phyloP scores from a whole-genome alignment of 2,888 invertebrate species.

The Crossocerus cetratus region DNA sequence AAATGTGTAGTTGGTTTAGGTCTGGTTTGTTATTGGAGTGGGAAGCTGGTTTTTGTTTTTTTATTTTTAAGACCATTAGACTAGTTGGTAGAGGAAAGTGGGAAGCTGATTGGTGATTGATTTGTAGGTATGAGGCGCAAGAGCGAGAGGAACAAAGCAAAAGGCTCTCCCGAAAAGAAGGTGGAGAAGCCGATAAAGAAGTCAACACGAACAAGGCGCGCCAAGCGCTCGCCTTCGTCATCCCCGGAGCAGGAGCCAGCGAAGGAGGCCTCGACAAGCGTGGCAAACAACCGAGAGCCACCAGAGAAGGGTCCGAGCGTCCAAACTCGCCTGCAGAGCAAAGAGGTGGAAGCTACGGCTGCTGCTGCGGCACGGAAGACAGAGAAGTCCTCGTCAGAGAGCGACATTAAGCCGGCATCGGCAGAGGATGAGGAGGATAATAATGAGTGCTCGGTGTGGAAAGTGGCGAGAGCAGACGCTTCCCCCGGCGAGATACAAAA shows the following conservation, averaged over 20 bases:
- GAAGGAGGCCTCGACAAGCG: conserved; percentile 71
- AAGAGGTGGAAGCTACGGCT: conserved; percentile 44
- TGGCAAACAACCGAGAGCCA: conserved; percentile 50
- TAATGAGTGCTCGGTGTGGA: conserved; percentile 75
- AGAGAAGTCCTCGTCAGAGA: conserved; percentile 45
- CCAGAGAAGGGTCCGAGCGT: conserved; percentile 50
- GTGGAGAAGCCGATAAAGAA: conserved; percentile 79
- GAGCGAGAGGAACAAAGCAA: conserved; percentile 84
- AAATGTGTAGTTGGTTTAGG: no score
- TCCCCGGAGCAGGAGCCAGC: conserved; percentile 78
- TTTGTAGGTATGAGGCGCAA: conserved; percentile 84
- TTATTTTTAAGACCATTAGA: neutral
- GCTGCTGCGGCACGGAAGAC: conserved; percentile 49
- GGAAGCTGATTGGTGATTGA: neutral
- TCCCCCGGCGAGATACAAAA: conserved; percentile 82
- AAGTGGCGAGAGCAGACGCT: conserved; percentile 77
- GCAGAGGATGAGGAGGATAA: conserved; percentile 65
- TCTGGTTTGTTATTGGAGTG: no score
- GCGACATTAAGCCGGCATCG: conserved; percentile 48
- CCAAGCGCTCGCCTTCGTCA: conserved; percentile 80
- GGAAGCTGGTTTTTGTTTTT: no score
- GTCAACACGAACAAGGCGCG: conserved; percentile 78
- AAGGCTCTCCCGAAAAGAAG: conserved; percentile 83
- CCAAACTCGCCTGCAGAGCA: conserved; percentile 45
- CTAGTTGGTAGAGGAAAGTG: neutral